Evolutionary conservation across 1,140 invertebrate genomes (phyloP), one percentile per base, ranked within the genome.

Genomic region (Myzus persicae): DNA sequence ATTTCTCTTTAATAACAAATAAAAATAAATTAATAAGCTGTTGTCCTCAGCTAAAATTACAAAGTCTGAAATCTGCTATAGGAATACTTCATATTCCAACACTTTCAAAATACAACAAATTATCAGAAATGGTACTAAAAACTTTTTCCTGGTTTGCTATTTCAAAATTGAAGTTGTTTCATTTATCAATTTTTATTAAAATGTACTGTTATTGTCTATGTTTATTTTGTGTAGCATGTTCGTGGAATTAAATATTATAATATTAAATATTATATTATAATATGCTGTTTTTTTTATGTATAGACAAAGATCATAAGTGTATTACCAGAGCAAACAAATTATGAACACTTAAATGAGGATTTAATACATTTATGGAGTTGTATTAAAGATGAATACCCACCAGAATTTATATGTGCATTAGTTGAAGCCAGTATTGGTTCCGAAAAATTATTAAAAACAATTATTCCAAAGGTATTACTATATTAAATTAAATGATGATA

Each of bases 1-100:
- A 93, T 84, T 93, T 85, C 18, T 5, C 44, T 14, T 40, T 93
- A 24, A 31, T 93, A 85, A 54, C 46, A 2, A 82, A 93, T 54
- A 93, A 93, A 84, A 51, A 51, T 1, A 20, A 84, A 51, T 85
- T 93, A 48, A 6, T 48, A 1, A 93, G 40, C 6, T 42, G 9
- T 85, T 93, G 67, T 54, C 81, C n/a, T n/a, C 91, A 93, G n/a
- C n/a, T 93, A 22, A 93, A 93, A 51, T 85, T 14, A 7, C n/a
- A 5, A 36, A 48, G 46, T 40, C 18, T 93, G 46, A 93, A 51
- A 93, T 40, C 91, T 48, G 6, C 91, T 42, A 20, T 93, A n/a
- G 91, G 91, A 93, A 93, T 93, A 93, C 81, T 85, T 31, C 46
- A 93, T n/a, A 38, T 93, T n/a, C 20, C 81, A 48, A 85, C 81